phyloP scores from a whole-genome alignment of 2,888 invertebrate genomes.

The Gryllus longicercus region DNA sequence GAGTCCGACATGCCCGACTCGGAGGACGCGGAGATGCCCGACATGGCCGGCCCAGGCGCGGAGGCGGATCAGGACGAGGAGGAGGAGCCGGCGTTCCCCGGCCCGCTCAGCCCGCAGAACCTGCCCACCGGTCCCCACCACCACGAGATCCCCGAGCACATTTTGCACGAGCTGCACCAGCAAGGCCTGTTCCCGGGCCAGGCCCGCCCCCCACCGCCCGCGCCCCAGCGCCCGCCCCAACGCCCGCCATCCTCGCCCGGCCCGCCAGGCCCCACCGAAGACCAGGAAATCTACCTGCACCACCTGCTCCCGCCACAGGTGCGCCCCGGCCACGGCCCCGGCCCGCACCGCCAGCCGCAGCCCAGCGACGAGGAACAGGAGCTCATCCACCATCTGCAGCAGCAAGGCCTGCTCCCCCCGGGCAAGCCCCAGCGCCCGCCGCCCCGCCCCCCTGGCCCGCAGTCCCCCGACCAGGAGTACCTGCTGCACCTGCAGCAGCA shows the following conservation, averaged over 20 bases:
- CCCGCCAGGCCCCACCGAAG: not conserved
- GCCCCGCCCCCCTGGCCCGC: not conserved
- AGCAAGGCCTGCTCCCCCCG: constrained; percentile 11
- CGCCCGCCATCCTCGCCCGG: not conserved
- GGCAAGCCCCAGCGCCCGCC: not conserved
- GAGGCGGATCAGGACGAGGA: no score
- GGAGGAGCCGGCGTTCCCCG: no score
- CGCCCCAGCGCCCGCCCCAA: not conserved
- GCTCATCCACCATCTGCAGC: constrained; percentile 19
- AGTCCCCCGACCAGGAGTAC: not conserved
- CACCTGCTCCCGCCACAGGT: not conserved
- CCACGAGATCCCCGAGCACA: not conserved
- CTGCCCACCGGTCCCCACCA: not conserved
- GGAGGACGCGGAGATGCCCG: no score
- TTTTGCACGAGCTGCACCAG: constrained; percentile 20
- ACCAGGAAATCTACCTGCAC: not conserved
- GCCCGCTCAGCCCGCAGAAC: no score
- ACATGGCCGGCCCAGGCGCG: no score
- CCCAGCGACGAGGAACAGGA: not conserved
- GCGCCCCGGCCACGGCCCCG: not conserved
- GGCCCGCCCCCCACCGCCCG: not conserved
- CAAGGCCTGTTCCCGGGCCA: not conserved
- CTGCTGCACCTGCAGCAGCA: constrained; percentile 26
- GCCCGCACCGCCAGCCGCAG: not conserved
- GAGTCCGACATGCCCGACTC: no score